Evolutionary conservation across 2,797 vertebrate genomes (phyloP), one percentile per base, ranked within the genome.

Genomic region (Semotilus atromaculatus): DNA sequence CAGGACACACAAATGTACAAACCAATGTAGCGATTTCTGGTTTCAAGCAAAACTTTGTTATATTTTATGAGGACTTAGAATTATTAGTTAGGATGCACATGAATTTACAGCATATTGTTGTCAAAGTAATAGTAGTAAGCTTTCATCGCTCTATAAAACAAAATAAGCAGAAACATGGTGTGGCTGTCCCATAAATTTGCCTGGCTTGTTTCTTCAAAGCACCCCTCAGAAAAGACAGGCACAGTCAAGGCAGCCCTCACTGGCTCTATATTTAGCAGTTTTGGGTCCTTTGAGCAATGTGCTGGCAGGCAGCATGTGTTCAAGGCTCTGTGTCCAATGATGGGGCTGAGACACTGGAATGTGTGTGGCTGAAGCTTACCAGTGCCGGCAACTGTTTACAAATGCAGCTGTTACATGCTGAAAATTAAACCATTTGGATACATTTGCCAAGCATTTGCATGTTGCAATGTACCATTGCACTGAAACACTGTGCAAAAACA

Each of bases 261-360:
- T 60, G 81, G 82, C 60, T 94, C 96, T 99, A 99, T 98, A 98
- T 97, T 97, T 99, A 99, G 97, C 90, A 88, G 83, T 91, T 90
- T 94, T 93, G 95, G 95, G 95, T 95, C 95, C 95, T 96, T 93
- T 93, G 90, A 97, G 95, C 93, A 92, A 97, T 96, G 96, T 89
- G 92, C 88, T 97, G 96, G 96, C 96, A 94, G 93, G 91, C 90
- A 86, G 88, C 76, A 88, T 55, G 93, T 91, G 91, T 93, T 86
- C 90, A 92, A 89, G 91, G 90, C 92, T 92, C 92, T 92, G 90
- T 92, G 83, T 92, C 88, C 89, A 93, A 93, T 93, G 93, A 95
- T 93, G 92, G 91, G 92, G 91, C 88, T 90, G 90, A 93, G 87
- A 92, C 86, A 89, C 81, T 82, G 92, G 90, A 94, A 91, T 86